These are phyloP conservation scores for Notarius lentiginosus DNA, from an alignment of 2,113 vertebrate genomes.

Conservation along the genomic window DNA sequence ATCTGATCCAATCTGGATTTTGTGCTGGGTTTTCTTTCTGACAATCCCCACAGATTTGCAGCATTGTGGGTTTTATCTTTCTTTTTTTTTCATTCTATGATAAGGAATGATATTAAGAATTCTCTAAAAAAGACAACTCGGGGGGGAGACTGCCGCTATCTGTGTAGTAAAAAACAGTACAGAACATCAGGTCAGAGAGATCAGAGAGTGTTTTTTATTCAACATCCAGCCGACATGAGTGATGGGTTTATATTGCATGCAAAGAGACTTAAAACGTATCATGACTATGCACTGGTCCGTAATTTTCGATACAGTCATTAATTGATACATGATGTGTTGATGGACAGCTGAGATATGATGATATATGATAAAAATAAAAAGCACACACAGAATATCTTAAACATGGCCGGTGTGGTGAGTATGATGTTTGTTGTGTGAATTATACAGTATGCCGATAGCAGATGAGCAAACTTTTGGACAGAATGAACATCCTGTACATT, in stretches of 20 bases:
- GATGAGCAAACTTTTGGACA: neutral
- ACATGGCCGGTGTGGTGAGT: neutral
- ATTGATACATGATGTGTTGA: neutral
- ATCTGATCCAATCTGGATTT: constrained; percentile 26
- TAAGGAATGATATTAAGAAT: constrained; percentile 32
- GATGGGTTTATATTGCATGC: neutral
- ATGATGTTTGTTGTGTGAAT: neutral
- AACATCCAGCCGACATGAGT: neutral
- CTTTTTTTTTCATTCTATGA: constrained; percentile 27
- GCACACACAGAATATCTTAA: neutral
- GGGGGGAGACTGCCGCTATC: neutral
- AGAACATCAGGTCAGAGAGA: neutral
- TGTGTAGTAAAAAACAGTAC: neutral
- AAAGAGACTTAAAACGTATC: neutral
- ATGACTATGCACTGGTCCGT: neutral
- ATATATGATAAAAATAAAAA: neutral
- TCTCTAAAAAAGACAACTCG: constrained; percentile 15
- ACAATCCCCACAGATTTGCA: constrained; percentile 9
- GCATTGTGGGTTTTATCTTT: neutral
- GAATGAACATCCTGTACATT: neutral
- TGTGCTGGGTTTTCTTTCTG: constrained; percentile 29
- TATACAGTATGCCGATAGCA: neutral
- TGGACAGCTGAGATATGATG: neutral
- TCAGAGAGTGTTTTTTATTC: neutral
- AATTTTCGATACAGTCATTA: neutral